A percentile compares a stretch with the other conserved stretches of the same genome.
phyloP scores from a whole-genome alignment of 2,888 invertebrate genomes.

The Pocota personata region DNA sequence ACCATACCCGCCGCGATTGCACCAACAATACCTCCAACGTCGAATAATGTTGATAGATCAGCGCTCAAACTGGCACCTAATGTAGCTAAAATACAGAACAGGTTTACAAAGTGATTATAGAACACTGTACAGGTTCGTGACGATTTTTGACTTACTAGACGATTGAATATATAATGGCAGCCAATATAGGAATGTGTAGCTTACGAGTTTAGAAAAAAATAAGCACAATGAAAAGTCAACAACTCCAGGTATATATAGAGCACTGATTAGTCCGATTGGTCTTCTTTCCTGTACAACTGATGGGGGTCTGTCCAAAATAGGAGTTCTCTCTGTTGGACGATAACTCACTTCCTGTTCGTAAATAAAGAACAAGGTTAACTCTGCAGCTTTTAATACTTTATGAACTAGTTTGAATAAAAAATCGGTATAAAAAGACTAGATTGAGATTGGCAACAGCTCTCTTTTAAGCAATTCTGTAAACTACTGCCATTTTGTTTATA shows the following conservation, averaged over 20 bases:
- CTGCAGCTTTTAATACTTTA: no score
- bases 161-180: conserved; percentile 94
- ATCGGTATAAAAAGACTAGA: neutral
- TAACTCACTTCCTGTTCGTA: conserved; percentile 80
- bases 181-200: conserved; percentile 99
- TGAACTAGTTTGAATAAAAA: neutral
- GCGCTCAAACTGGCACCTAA: conserved; percentile 88
- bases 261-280: conserved; percentile 82
- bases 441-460: no score
- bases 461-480: no score
- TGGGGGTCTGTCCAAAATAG: conserved; percentile 77
- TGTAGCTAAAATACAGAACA: conserved; percentile 84
- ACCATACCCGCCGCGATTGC: conserved; percentile 94
- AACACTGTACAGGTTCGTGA: neutral
- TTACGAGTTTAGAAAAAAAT: conserved; percentile 98
- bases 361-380: neutral
- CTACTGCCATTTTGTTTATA: no score
- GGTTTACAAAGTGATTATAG: neutral
- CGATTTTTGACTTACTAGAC: conserved; percentile 87
- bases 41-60: conserved; percentile 91
- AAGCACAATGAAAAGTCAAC: conserved; percentile 95
- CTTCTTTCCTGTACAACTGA: conserved; percentile 71
- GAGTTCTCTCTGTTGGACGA: conserved; percentile 81
- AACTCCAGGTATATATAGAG: conserved; percentile 95
- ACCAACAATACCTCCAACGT: conserved; percentile 95